Conservation (phyloP, 2,113 vertebrate species). For the Zingel zingel region DNA sequence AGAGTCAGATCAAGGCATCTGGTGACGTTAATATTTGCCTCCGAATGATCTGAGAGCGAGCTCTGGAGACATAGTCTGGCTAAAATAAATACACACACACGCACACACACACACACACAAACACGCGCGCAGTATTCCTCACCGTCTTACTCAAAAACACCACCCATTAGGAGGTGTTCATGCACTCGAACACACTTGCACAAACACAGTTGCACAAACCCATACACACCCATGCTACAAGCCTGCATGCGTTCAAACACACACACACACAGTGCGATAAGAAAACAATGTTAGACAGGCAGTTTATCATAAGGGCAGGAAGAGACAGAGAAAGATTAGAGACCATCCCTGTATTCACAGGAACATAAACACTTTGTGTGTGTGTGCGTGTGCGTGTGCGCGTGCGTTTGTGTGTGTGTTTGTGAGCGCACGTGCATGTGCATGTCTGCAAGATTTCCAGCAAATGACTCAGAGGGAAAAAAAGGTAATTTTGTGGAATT, state of each 20-base stretch:
- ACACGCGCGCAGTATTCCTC: not conserved
- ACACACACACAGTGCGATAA: slow-evolving; percentile 55
- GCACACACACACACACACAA: slow-evolving; percentile 22
- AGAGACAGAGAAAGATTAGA: slow-evolving; percentile 79
- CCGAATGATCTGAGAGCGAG: slow-evolving; percentile 52
- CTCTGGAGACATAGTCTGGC: slow-evolving; percentile 55
- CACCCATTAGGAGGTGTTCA: slow-evolving; percentile 47
- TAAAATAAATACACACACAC: slow-evolving; percentile 50
- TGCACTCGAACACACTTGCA: slow-evolving; percentile 42
- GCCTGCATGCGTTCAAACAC: not conserved
- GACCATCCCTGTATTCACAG: slow-evolving; percentile 59
- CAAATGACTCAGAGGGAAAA: slow-evolving; percentile 60
- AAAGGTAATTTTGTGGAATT: slow-evolving; percentile 39
- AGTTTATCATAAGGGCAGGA: slow-evolving; percentile 80
- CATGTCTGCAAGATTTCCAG: slow-evolving; percentile 31
- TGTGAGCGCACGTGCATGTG: slow-evolving; percentile 24
- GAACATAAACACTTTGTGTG: slow-evolving; percentile 49
- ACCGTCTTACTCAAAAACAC: slow-evolving; percentile 28
- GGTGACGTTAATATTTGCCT: slow-evolving; percentile 69
- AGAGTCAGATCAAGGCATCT: slow-evolving; percentile 55
- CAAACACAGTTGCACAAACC: slow-evolving; percentile 11
- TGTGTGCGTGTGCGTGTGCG: slow-evolving; percentile 26
- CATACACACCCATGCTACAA: slow-evolving; percentile 21
- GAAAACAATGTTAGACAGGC: slow-evolving; percentile 80
- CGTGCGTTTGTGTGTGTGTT: slow-evolving; percentile 31